Evolutionary conservation across 2,113 vertebrate genomes (phyloP).

Genomic region (Ovis canadensis): DNA sequence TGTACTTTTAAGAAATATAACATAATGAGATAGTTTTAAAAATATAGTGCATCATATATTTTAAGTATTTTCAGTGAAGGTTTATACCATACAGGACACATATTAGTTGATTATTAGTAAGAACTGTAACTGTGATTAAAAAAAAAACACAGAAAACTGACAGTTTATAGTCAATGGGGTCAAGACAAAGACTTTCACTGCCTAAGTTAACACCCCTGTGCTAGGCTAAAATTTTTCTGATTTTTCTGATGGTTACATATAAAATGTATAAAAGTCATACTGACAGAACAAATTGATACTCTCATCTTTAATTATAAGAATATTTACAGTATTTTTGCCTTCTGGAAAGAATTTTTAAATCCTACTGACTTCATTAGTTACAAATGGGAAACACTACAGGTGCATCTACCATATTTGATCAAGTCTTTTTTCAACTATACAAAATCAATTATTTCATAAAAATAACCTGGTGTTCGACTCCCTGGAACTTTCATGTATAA

Average conservation of each 20-base stretch:
- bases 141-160: not conserved
- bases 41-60: not conserved
- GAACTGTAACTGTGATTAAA: not conserved
- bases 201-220: not conserved
- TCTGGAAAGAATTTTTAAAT: not conserved
- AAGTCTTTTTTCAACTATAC: not conserved
- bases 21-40: not conserved
- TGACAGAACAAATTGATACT: not conserved
- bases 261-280: not conserved
- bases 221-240: not conserved
- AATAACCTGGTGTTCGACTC: constrained; percentile 91
- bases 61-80: not conserved
- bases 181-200: not conserved
- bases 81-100: not conserved
- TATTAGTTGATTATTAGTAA: not conserved
- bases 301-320: not conserved
- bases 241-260: not conserved
- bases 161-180: not conserved
- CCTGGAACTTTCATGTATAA: constrained; percentile 98
- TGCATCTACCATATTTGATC: not conserved
- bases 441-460: not conserved
- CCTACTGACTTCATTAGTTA: not conserved
- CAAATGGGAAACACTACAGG: not conserved
- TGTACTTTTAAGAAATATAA: not conserved
- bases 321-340: not conserved